Base-by-base conservation (phyloP, 2,797 vertebrate species). In the Ibycter americanus region DNA sequence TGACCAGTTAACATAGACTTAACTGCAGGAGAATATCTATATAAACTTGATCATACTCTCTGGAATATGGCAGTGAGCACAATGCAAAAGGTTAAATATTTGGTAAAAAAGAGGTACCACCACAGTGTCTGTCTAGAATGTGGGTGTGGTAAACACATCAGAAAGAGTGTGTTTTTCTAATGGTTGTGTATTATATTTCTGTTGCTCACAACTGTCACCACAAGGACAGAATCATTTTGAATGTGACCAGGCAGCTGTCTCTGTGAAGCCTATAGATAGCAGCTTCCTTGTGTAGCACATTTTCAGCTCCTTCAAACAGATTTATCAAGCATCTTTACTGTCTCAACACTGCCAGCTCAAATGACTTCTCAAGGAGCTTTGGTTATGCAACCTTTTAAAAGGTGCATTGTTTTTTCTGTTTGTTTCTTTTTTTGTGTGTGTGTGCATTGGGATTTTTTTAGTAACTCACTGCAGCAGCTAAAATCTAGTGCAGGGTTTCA, bases 361-460 rank as follows among this genome's bases (percentile, higher is more conserved):
- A 94, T 91, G 95, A 96, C 93, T 94, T 95, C 94, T 92, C 94
- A 92, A 93, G 93, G 95, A 96, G 92, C 89, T 96, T 92, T 84
- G 92, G 65, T 96, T 97, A 97, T 73, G 92, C 90, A 96, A 71
- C 78, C 87, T 82, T 90, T 52, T 76, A 72, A 89, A 95, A 96
- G 88, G 89, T 92, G 78, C 79, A n/a, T 67, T 96, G 81, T 82
- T 96, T 83, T 78, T 68, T 93, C 90, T 94, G 83, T 94, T 94
- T 91, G 72, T 42, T 54, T 82, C 29, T 95, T 1, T 56, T 15
- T 52, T 27, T 44, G 22, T 72, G n/a, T 23, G 15, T 32, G 22
- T 44, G 27, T 11, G 16, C 19, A 9, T 71, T 51, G 77, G 21
- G 54, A 6, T 71, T 88, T 91, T 96, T 96, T 95, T 92, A 94